Evolutionary conservation across 2,113 vertebrate genomes (phyloP).

Genomic region (Podarcis raffonei): DNA sequence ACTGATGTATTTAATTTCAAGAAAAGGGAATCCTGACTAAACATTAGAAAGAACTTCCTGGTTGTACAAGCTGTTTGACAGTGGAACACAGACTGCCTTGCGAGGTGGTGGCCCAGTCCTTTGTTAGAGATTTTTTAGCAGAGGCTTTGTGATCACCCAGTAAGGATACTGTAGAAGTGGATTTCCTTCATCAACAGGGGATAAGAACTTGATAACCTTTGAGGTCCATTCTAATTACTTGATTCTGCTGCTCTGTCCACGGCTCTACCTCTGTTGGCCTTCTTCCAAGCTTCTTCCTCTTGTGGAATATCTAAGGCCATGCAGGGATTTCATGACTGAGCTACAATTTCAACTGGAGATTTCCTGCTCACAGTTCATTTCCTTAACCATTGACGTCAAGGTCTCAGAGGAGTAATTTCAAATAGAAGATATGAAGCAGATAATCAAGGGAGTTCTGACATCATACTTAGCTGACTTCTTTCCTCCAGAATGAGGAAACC

Average conservation of each 20-base stretch:
- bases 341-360: background rate
- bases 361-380: background rate
- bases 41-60: too few relatives aligned
- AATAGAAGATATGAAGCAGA: background rate
- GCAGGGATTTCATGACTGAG: background rate
- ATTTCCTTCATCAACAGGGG: too few relatives aligned
- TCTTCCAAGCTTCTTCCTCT: background rate
- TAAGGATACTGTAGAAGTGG: too few relatives aligned
- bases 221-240: background rate
- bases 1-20: too few relatives aligned
- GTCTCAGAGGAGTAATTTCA: background rate
- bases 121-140: too few relatives aligned
- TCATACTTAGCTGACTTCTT: background rate
- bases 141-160: too few relatives aligned
- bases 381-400: background rate
- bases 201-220: background rate
- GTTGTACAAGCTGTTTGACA: too few relatives aligned
- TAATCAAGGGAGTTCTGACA: background rate
- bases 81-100: too few relatives aligned
- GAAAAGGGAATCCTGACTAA: too few relatives aligned
- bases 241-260: background rate
- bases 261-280: background rate
- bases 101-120: too few relatives aligned
- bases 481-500: background rate
- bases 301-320: background rate